A percentile compares a stretch with the other conserved stretches of the same genome.
Conservation (phyloP, 2,888 invertebrate genomes). For the Arrhopalites spinosus region DNA sequence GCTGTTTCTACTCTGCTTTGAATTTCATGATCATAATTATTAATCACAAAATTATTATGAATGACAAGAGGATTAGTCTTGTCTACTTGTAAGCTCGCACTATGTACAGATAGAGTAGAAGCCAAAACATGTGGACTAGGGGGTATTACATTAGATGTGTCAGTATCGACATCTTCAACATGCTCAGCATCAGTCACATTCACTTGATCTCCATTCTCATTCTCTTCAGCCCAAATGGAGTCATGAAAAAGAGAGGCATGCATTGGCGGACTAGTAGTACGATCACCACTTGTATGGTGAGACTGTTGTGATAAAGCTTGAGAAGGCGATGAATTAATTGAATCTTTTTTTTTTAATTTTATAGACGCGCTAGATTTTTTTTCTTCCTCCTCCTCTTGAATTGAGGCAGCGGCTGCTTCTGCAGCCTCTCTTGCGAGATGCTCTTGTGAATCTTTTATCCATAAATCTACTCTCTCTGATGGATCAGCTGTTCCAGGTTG, state of each 20-base stretch:
- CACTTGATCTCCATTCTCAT: conserved; percentile 20
- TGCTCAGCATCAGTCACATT: neutral
- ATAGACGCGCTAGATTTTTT: neutral
- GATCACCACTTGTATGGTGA: too few species aligned
- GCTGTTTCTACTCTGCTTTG: neutral
- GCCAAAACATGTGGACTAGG: neutral
- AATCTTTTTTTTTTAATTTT: neutral
- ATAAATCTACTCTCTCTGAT: conserved; percentile 18
- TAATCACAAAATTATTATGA: conserved; percentile 11
- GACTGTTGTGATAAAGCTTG: neutral
- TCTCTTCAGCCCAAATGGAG: conserved; percentile 45
- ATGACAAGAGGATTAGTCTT: neutral
- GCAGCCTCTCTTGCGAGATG: neutral
- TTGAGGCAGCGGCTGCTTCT: neutral
- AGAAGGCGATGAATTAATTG: neutral
- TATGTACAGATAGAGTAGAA: too few species aligned
- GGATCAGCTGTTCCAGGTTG: conserved; percentile 25
- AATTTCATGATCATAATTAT: neutral
- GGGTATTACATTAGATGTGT: neutral
- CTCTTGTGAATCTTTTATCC: conserved; percentile 29
- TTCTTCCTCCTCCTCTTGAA: too few species aligned
- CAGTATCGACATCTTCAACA: neutral
- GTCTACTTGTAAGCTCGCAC: neutral
- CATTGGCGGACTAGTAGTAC: conserved; percentile 7
- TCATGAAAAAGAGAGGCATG: conserved; percentile 48